Percentiles rank a stretch among this genome's conserved stretches.
Conservation (phyloP, 2,888 invertebrate genomes). For the Limnephilus marmoratus region DNA sequence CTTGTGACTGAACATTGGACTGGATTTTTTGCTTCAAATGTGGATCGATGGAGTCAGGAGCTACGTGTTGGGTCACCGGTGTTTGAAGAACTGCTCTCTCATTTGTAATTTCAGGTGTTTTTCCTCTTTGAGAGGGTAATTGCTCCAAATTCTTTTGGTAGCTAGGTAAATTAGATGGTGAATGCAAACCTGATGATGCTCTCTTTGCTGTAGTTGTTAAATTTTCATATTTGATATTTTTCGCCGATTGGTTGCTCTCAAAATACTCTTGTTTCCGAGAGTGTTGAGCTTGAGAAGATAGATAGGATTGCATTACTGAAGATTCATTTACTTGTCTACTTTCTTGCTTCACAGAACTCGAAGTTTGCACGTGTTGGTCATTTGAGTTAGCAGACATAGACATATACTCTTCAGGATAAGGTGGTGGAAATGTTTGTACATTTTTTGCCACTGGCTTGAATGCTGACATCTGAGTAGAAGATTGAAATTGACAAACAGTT, state of each 20-base stretch:
- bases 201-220: slow-evolving; percentile 71
- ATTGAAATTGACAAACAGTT: slow-evolving; percentile 72
- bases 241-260: slow-evolving; percentile 68
- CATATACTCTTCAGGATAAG: slow-evolving; percentile 70
- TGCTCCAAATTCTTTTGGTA: slow-evolving; percentile 82
- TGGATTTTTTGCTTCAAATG: slow-evolving; percentile 69
- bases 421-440: slow-evolving; percentile 72
- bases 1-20: background rate
- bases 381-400: slow-evolving; percentile 59
- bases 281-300: slow-evolving; percentile 47
- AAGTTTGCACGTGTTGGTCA: slow-evolving; percentile 20
- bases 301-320: slow-evolving; percentile 36
- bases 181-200: slow-evolving; percentile 78
- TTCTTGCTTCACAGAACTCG: background rate
- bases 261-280: slow-evolving; percentile 69
- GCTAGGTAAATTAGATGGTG: slow-evolving; percentile 80
- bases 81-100: slow-evolving; percentile 73
- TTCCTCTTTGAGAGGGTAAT: slow-evolving; percentile 78
- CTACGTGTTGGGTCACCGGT: slow-evolving; percentile 72
- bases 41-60: slow-evolving; percentile 72
- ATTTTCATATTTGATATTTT: slow-evolving; percentile 71
- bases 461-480: slow-evolving; percentile 73
- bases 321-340: background rate
- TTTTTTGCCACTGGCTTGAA: slow-evolving; percentile 74
- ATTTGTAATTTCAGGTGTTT: slow-evolving; percentile 77